Percentiles rank a stretch among this genome's conserved stretches.
phyloP scores from a whole-genome alignment of 1,140 invertebrate species.

The Brachionus plicatilis region DNA sequence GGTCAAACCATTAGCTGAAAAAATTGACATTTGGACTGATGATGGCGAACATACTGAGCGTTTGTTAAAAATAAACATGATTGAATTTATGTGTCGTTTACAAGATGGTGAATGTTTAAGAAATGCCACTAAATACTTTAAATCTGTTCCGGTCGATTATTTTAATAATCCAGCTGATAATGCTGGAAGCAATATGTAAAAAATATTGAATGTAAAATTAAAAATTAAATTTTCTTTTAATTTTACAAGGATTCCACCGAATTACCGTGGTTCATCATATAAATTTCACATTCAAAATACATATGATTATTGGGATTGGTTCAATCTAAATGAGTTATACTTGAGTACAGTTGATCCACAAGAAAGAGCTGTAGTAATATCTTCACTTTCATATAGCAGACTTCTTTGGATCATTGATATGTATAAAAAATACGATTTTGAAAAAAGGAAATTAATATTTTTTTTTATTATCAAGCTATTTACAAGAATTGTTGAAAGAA shows the following conservation, averaged over 20 bases:
- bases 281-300: constrained; percentile 31
- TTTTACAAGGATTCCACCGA: background rate
- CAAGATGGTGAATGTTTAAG: background rate
- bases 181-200: background rate
- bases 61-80: background rate
- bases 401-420: constrained; percentile 25
- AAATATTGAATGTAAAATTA: background rate
- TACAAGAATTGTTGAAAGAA: background rate
- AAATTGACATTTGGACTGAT: constrained; percentile 31
- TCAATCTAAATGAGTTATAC: constrained; percentile 6
- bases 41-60: background rate
- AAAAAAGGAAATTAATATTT: background rate
- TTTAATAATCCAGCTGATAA: background rate
- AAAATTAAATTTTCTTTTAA: background rate
- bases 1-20: background rate
- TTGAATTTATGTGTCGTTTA: constrained; percentile 25
- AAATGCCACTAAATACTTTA: background rate
- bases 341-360: background rate
- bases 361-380: background rate
- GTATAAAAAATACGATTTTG: background rate
- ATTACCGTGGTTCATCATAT: constrained; percentile 5
- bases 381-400: background rate
- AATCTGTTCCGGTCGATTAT: constrained; percentile 2
- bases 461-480: background rate
- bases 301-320: constrained; percentile 27